A percentile compares a stretch with the other conserved stretches of the same genome.
Evolutionary conservation across 2,797 vertebrate genomes (phyloP).

Genomic region (Ambastaia sidthimunki): DNA sequence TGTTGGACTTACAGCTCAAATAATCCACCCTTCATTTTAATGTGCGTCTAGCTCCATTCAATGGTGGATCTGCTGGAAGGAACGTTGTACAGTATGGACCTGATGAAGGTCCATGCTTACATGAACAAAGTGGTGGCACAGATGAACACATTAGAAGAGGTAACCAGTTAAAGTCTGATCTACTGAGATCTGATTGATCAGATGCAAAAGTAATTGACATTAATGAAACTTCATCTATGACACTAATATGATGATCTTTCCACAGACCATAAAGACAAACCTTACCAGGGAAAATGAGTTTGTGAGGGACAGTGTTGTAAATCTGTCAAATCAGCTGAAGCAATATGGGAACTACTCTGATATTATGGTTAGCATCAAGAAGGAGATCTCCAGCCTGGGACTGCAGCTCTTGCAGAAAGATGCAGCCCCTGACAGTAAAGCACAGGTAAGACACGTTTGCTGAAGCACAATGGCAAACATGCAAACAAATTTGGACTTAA

Average conservation of each 20-base stretch:
- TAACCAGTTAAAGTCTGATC: slow-evolving; percentile 61
- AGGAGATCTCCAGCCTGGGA: slow-evolving; percentile 92
- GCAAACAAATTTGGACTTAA: neutral
- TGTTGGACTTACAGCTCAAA: neutral
- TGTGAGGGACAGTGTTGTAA: slow-evolving; percentile 88
- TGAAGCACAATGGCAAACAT: neutral
- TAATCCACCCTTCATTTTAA: slow-evolving; percentile 14
- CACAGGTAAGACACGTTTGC: slow-evolving; percentile 77
- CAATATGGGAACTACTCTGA: slow-evolving; percentile 94
- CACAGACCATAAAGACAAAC: slow-evolving; percentile 94
- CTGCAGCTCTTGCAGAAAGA: slow-evolving; percentile 95
- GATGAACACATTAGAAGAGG: slow-evolving; percentile 96
- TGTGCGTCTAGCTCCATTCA: slow-evolving; percentile 86
- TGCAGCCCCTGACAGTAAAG: slow-evolving; percentile 79
- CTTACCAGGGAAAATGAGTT: slow-evolving; percentile 90
- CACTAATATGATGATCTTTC: slow-evolving; percentile 1
- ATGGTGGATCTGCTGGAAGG: slow-evolving; percentile 97
- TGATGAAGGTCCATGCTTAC: slow-evolving; percentile 96
- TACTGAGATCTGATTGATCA: neutral
- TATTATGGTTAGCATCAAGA: slow-evolving; percentile 95
- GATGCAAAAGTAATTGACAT: neutral
- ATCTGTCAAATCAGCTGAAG: slow-evolving; percentile 87
- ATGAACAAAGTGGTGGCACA: slow-evolving; percentile 91
- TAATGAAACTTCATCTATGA: neutral
- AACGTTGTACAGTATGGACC: slow-evolving; percentile 93